Percentiles rank a stretch among this genome's conserved stretches.
These are phyloP conservation scores for Lucilia cuprina DNA, from an alignment of 1,140 invertebrate species.

Conservation along the genomic window DNA sequence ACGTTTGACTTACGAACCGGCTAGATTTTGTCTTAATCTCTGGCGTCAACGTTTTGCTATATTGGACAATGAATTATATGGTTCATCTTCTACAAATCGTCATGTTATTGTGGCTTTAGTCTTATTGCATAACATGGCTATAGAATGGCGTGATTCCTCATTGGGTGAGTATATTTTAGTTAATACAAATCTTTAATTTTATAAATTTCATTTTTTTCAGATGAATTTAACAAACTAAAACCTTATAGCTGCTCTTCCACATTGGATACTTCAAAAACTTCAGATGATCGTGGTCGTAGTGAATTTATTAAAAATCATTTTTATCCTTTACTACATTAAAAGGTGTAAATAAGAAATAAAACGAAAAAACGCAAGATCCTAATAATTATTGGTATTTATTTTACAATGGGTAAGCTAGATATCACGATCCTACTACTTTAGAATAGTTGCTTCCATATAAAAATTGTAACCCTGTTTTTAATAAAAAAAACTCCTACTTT, in stretches of 20 bases:
- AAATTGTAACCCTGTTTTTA: too few relatives aligned
- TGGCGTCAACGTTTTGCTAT: slow-evolving; percentile 49
- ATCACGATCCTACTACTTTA: too few relatives aligned
- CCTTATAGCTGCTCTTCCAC: neutral
- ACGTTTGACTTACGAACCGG: slow-evolving; percentile 47
- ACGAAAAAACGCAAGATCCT: neutral
- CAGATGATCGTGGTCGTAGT: slow-evolving; percentile 46
- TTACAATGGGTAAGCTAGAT: too few relatives aligned
- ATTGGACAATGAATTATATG: slow-evolving; percentile 44
- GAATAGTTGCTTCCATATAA: too few relatives aligned
- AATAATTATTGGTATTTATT: too few relatives aligned
- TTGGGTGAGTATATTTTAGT: slow-evolving; percentile 39
- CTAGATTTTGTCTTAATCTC: slow-evolving; percentile 47
- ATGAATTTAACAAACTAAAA: neutral
- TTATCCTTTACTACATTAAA: neutral
- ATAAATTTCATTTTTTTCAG: neutral
- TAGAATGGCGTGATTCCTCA: slow-evolving; percentile 52
- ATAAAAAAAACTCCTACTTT: too few relatives aligned
- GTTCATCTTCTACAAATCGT: slow-evolving; percentile 45
- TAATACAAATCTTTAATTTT: neutral
- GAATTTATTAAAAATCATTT: slow-evolving; percentile 54
- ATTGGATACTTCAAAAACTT: neutral
- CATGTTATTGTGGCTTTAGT: slow-evolving; percentile 53
- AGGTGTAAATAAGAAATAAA: neutral
- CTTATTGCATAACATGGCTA: slow-evolving; percentile 56